A percentile compares a stretch with the other conserved stretches of the same genome.
phyloP scores from a whole-genome alignment of 2,888 invertebrate species.

The Eupithecia exiguata region DNA sequence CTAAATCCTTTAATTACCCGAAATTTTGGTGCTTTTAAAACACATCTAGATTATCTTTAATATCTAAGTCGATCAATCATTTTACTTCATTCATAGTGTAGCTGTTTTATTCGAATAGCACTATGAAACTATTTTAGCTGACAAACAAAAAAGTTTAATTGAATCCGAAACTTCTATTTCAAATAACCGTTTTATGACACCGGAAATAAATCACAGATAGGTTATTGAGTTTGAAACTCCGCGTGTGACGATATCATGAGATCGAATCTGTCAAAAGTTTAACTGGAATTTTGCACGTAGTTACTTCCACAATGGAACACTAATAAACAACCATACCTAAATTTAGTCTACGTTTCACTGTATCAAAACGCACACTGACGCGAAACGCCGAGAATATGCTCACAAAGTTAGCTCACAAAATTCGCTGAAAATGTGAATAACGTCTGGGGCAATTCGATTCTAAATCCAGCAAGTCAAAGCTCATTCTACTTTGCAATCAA shows the following conservation, averaged over 20 bases:
- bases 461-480: conserved; percentile 42
- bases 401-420: conserved; percentile 8
- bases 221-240: conserved; percentile 45
- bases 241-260: conserved; percentile 45
- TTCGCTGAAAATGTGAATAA: conserved; percentile 3
- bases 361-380: conserved; percentile 5
- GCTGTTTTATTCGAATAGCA: conserved; percentile 26
- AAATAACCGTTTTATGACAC: conserved; percentile 46
- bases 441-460: conserved; percentile 39
- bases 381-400: not conserved
- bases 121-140: conserved; percentile 32
- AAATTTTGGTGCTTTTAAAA: not conserved
- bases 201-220: conserved; percentile 46
- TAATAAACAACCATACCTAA: conserved; percentile 9
- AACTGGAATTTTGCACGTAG: conserved; percentile 48
- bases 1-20: not conserved
- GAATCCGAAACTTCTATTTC: conserved; percentile 44
- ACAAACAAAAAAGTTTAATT: conserved; percentile 44
- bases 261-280: conserved; percentile 55
- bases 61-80: conserved; percentile 17
- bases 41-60: not conserved
- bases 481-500: conserved; percentile 13
- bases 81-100: conserved; percentile 18
- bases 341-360: conserved; percentile 6
- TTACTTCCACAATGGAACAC: conserved; percentile 16